Conservation (phyloP, 2,113 vertebrate genomes). For the Oreotrochilus melanogaster region DNA sequence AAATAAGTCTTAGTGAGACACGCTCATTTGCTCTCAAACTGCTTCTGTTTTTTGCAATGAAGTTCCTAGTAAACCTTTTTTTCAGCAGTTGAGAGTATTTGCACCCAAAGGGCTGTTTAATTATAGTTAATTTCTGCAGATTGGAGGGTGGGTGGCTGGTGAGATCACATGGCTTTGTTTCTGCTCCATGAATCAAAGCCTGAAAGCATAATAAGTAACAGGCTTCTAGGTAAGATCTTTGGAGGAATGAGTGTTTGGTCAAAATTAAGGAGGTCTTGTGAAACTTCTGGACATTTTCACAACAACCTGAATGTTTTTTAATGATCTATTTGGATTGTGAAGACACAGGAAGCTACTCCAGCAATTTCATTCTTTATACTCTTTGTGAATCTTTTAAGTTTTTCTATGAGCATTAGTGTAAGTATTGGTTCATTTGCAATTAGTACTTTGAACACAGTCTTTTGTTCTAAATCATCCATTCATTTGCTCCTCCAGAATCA, state of each 20-base stretch:
- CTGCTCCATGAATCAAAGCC: slow-evolving; percentile 33
- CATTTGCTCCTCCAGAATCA: background rate
- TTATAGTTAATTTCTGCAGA: background rate
- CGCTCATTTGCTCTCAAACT: background rate
- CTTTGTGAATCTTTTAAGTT: background rate
- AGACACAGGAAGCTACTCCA: background rate
- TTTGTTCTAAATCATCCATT: background rate
- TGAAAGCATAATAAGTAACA: slow-evolving; percentile 39
- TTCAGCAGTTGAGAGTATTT: background rate
- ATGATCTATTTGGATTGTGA: background rate
- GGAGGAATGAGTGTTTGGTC: background rate
- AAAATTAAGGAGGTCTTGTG: background rate
- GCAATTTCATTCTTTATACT: background rate
- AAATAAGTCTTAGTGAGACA: background rate
- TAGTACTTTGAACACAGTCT: background rate
- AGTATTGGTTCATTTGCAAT: background rate
- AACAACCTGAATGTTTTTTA: background rate
- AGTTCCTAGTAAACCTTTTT: background rate
- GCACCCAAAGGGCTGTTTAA: background rate
- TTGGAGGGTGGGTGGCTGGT: background rate
- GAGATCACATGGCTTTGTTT: background rate
- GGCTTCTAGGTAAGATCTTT: background rate
- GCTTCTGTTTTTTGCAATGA: background rate
- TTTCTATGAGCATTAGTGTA: background rate
- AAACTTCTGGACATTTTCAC: background rate